Evolutionary conservation across 2,113 vertebrate genomes (phyloP), one percentile per base, ranked within the genome.

Genomic region (Neoarius graeffei): DNA sequence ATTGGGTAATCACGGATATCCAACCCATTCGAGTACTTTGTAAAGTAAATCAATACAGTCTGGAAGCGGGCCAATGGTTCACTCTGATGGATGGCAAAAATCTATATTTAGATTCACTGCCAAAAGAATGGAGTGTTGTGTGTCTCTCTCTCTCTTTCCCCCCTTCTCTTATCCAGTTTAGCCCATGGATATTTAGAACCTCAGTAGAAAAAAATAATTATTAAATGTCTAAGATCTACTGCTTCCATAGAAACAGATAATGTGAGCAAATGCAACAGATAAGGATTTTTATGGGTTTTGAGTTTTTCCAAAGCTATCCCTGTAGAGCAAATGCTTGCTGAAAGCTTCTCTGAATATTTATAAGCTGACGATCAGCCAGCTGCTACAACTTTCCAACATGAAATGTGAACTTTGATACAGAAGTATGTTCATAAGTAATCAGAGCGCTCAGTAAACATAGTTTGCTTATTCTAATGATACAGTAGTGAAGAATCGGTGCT

Each of bases 1-100:
- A 95, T 94, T 94, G 94, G 92, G 94, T 95, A 94, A 95, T 95
- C 94, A 94, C 93, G 94, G 94, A 94, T 94, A 94, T 95, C 94
- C 93, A 91, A 91, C 91, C 91, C 89, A 94, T 95, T 95, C 94
- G 92, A 93, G 93, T 90, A 91, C 93, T 94, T 93, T 94, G 93
- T 95, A 91, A 95, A 94, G 94, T 92, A 92, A 95, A 96, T 96
- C 95, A 93, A 95, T 96, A 93, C 80, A 81, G 80, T 79, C 86
- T 95, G 95, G 95, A 93, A 88, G 69, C 0, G 57, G 80, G 93
- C 95, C 95, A 94, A 92, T 17, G 89, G 86, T 89, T 93, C 93
- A 95, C 94, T 96, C 90, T 94, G 93, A 95, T 91, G 91, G 92
- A 92, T 92, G 87, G 90, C 81, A 85, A 93, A 93, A 92, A 94